Evolutionary conservation across 2,888 invertebrate genomes (phyloP).

Genomic region (Erebia ligea): DNA sequence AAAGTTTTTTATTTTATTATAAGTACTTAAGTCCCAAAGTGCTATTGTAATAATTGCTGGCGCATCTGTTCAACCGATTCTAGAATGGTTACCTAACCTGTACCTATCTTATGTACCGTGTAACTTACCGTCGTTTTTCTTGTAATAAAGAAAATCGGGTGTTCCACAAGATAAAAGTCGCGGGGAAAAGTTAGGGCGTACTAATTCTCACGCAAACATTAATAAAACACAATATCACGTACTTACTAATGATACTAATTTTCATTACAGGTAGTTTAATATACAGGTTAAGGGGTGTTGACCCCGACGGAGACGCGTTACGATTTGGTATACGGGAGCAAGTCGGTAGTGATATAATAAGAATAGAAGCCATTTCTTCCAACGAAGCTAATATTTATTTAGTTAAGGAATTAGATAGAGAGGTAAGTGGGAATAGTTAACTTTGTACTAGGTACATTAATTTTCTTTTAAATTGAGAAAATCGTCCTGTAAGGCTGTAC

Average conservation of each 20-base stretch:
- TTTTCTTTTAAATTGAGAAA: too few relatives aligned
- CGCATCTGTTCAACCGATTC: too few relatives aligned
- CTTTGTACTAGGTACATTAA: too few relatives aligned
- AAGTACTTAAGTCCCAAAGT: too few relatives aligned
- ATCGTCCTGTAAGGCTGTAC: too few relatives aligned
- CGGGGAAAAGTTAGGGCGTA: background rate
- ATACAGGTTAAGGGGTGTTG: constrained; percentile 91
- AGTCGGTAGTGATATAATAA: constrained; percentile 91
- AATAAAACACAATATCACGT: constrained; percentile 6
- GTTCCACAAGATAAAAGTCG: background rate
- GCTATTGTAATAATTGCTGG: too few relatives aligned
- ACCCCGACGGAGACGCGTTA: constrained; percentile 93
- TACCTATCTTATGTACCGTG: too few relatives aligned
- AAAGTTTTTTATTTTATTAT: too few relatives aligned
- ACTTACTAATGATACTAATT: constrained; percentile 14
- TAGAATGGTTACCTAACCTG: too few relatives aligned
- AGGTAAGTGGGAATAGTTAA: constrained; percentile 84
- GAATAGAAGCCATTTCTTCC: constrained; percentile 90
- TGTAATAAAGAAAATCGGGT: background rate
- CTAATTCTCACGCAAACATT: constrained; percentile 3
- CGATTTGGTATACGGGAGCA: constrained; percentile 92
- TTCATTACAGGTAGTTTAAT: constrained; percentile 88
- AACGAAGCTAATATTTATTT: constrained; percentile 94
- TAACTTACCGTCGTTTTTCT: too few relatives aligned
- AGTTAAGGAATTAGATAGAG: constrained; percentile 94